Evolutionary conservation across 1,140 invertebrate genomes (phyloP).

Genomic region (Berghia stephanieae): DNA sequence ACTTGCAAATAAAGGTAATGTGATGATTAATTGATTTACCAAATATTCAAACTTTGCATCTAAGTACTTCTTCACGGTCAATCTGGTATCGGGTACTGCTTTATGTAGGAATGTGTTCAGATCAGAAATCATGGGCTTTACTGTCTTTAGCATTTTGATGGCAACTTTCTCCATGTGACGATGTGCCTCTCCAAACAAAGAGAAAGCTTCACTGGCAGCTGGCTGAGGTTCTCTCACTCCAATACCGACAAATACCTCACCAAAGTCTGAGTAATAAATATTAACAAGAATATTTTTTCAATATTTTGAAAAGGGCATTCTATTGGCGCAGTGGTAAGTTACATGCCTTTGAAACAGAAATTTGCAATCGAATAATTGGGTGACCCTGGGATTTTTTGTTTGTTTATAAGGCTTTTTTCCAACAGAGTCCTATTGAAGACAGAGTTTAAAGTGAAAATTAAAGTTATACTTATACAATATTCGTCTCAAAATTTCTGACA

Average conservation of each 20-base stretch:
- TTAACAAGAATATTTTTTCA: too few relatives aligned
- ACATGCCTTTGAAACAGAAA: too few relatives aligned
- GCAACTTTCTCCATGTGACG: constrained; percentile 91
- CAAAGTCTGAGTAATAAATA: constrained; percentile 90
- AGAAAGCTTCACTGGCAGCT: constrained; percentile 93
- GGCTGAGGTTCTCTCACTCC: constrained; percentile 95
- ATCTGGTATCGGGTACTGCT: constrained; percentile 96
- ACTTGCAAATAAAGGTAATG: too few relatives aligned
- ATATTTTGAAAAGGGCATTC: too few relatives aligned
- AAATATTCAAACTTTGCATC: constrained; percentile 99
- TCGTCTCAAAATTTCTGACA: too few relatives aligned
- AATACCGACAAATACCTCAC: constrained; percentile 92
- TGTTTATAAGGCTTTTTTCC: too few relatives aligned
- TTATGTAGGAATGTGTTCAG: constrained; percentile 96
- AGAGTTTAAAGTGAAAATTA: too few relatives aligned
- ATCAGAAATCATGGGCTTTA: constrained; percentile 92
- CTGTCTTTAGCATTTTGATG: constrained; percentile 86
- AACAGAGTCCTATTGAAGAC: too few relatives aligned
- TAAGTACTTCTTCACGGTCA: constrained; percentile 96
- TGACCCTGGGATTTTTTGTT: too few relatives aligned
- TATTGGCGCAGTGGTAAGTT: too few relatives aligned
- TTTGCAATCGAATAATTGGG: too few relatives aligned
- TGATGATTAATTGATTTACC: constrained; percentile 49
- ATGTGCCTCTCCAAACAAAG: constrained; percentile 94
- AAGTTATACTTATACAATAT: too few relatives aligned